phyloP scores from a whole-genome alignment of 1,140 invertebrate genomes.

The Platyscapa corneri region DNA sequence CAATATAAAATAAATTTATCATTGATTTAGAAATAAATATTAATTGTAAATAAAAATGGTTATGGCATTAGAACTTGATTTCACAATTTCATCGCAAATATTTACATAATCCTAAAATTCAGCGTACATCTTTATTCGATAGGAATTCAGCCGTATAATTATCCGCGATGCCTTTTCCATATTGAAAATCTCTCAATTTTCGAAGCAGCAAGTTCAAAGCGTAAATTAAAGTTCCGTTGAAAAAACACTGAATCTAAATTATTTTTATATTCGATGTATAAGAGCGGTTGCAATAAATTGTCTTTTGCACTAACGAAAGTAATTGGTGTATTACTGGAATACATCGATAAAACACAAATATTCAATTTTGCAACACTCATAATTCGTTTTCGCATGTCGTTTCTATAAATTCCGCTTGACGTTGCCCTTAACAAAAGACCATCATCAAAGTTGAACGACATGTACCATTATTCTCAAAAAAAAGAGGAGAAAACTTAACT shows the following conservation, averaged over 20 bases:
- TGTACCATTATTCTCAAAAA: neutral
- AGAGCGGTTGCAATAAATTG: neutral
- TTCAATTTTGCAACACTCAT: neutral
- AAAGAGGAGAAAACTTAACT: neutral
- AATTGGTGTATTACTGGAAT: neutral
- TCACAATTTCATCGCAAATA: too few relatives aligned
- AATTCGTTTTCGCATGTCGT: neutral
- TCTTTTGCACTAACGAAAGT: neutral
- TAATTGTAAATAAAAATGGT: too few relatives aligned
- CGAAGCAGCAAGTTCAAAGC: neutral
- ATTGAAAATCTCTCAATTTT: neutral
- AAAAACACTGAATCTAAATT: neutral
- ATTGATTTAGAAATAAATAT: too few relatives aligned
- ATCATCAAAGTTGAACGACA: neutral
- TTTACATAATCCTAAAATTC: too few relatives aligned
- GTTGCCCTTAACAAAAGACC: neutral
- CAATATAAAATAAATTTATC: too few relatives aligned
- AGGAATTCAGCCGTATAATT: too few relatives aligned
- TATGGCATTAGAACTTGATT: too few relatives aligned
- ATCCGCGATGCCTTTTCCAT: neutral
- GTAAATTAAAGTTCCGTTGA: neutral
- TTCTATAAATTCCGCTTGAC: neutral
- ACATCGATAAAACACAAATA: neutral
- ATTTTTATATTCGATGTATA: too few relatives aligned
- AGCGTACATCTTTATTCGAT: too few relatives aligned